Evolutionary conservation across 1,140 invertebrate genomes (phyloP), one percentile per base, ranked within the genome.

Genomic region (Cherax destructor): DNA sequence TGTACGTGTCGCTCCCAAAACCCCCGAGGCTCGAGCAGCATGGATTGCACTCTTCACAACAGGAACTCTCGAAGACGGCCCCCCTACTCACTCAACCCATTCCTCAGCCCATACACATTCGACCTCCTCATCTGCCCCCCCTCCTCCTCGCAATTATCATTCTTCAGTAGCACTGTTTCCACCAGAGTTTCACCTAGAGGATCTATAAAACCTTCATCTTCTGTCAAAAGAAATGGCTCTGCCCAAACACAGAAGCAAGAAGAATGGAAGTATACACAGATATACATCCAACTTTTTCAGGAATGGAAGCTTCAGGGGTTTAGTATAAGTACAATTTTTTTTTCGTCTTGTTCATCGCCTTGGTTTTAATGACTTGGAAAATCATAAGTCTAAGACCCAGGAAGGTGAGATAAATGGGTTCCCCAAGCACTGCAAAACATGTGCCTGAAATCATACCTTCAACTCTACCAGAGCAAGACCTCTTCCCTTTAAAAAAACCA

Each of bases 1-100:
- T 9, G 95, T 95, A 86, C 94, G 95, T 16, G 95, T 95, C 84
- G 93, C 95, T 11, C 94, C n/a, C n/a, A n/a, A n/a, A 95, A 56
- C 95, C 92, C 94, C 95, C 2, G 95, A 95, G 93, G 95, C 95
- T 5, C 93, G 95, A 47, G 93, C 94, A 80, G 94, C 95, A 4
- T 95, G 95, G 95, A 74, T 94, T 47, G 93, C 94, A 56, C 93
- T 95, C 24, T 93, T 95, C 76, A 94, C 94, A 83, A 95, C 94
- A 21, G 95, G 95, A 52, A 85, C 83, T 65, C 85, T 86, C 7
- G 91, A 86, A 76, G 91, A 41, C 59, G n/a, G 83, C 3, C 81
- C 79, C 59, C 56, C 72, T 50, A 76, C 88, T 47, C 52, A 72
- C 56, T 72, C 41, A 10, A 91, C 93, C 47, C 89, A 91, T 56